Conservation (phyloP, 2,888 invertebrate genomes). For the Aphodius sticticus region DNA sequence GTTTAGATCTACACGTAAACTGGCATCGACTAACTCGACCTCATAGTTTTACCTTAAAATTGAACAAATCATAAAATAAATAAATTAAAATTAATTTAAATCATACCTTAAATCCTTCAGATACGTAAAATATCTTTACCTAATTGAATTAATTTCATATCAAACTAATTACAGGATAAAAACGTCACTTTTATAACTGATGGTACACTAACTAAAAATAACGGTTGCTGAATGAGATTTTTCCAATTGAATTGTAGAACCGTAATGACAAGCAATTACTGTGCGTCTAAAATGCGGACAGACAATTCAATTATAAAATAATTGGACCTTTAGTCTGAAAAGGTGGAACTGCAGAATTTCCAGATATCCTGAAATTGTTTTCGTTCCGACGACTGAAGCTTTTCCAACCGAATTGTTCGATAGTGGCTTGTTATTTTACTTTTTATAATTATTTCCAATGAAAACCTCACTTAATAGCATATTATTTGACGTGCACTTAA, state of each 20-base stretch:
- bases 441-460: neutral
- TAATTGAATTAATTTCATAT: too few relatives aligned
- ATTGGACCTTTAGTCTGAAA: neutral
- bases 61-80: too few relatives aligned
- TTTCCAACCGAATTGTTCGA: neutral
- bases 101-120: too few relatives aligned
- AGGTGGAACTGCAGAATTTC: neutral
- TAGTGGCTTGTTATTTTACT: neutral
- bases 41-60: too few relatives aligned
- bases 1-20: too few relatives aligned
- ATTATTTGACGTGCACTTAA: too few relatives aligned
- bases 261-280: neutral
- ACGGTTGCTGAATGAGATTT: neutral
- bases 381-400: neutral
- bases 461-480: too few relatives aligned
- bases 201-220: neutral
- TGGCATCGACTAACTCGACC: too few relatives aligned
- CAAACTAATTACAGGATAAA: too few relatives aligned
- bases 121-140: too few relatives aligned
- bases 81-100: too few relatives aligned
- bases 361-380: neutral
- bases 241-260: neutral
- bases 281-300: neutral
- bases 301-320: conserved; percentile 4
- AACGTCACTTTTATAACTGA: too few relatives aligned